phyloP scores from a whole-genome alignment of 2,888 invertebrate genomes.

The Drosophila yooni region DNA sequence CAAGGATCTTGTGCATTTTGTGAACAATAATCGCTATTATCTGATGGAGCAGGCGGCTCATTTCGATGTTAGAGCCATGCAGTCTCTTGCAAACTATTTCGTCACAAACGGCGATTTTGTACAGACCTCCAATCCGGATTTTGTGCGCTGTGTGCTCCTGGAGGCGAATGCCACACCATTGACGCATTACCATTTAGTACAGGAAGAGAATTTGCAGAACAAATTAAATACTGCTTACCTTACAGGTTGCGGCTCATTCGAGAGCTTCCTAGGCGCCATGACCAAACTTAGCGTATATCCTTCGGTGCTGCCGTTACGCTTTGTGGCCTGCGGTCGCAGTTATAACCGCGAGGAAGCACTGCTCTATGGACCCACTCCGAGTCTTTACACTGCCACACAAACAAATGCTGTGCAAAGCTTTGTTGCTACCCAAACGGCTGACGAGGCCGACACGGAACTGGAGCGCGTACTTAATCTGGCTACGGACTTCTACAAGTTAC shows the following conservation, averaged over 20 bases:
- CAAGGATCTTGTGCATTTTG: constrained; percentile 79
- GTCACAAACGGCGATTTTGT: constrained; percentile 86
- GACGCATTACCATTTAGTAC: constrained; percentile 87
- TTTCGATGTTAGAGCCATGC: constrained; percentile 87
- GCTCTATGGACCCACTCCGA: constrained; percentile 75
- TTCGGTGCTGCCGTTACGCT: constrained; percentile 89
- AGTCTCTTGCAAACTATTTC: constrained; percentile 80
- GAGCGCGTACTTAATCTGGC: constrained; percentile 86
- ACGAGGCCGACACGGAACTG: constrained; percentile 86
- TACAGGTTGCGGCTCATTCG: constrained; percentile 90
- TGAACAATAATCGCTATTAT: constrained; percentile 87
- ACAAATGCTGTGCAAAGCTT: constrained; percentile 89
- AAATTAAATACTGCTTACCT: constrained; percentile 89
- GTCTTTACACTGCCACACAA: constrained; percentile 89
- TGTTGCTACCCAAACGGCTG: constrained; percentile 86
- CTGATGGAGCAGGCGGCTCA: constrained; percentile 89
- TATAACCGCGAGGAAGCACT: constrained; percentile 85
- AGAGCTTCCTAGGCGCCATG: constrained; percentile 88
- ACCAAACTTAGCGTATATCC: constrained; percentile 88
- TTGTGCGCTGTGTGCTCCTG: constrained; percentile 90
- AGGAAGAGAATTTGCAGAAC: constrained; percentile 85
- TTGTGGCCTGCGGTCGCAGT: constrained; percentile 89
- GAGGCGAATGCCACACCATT: constrained; percentile 88
- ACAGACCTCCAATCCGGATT: constrained; percentile 91
- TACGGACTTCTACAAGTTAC: constrained; percentile 87